Evolutionary conservation across 2,888 invertebrate species (phyloP), one percentile per base, ranked within the genome.

Genomic region (Drosophila birchii): DNA sequence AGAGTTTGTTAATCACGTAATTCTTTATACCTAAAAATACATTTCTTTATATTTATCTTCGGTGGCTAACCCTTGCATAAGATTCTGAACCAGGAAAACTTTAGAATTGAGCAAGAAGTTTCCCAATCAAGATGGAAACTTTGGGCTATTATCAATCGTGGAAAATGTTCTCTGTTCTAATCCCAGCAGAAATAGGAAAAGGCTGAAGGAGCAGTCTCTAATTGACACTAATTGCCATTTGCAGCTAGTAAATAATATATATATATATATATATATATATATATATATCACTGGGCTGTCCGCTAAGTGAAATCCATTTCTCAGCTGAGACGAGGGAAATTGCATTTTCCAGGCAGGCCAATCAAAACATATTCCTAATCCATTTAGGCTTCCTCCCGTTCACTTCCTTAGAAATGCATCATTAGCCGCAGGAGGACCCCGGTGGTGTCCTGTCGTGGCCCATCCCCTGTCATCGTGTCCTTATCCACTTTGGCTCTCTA

Each of bases 171-270:
- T 20, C 5, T n/a, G 1, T 11, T 5, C 3, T n/a, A n/a, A 4
- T 14, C 5, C 18, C 18, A 29, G 29, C 23, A 45, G 39, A 26
- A 32, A 14, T 39, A 20, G 26, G n/a, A 6, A 8, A 14, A 29
- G 45, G 18, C 26, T 55, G n/a, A 49, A 59, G 55, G 38, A 56
- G 29, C 51, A 45, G 23, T 6, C 63, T 62, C 63, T 78, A 86
- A 88, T 86, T 71, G 81, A 75, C 78, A 73, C 78, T 85, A 85
- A 83, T 87, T 81, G 82, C 58, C 62, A 85, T 70, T 76, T 75
- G 76, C 67, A 60, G 54, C 11, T 11, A n/a, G 12, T 9, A 49
- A 49, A 39, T 57, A 51, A 20, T 34, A 32, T 20, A 3, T 49
- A 20, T 29, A 4, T 20, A 18, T 57, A 51, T 34, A 20, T 34